These are phyloP conservation scores for Notothenia rossii DNA, from an alignment of 2,113 vertebrate species.

Conservation along the genomic window DNA sequence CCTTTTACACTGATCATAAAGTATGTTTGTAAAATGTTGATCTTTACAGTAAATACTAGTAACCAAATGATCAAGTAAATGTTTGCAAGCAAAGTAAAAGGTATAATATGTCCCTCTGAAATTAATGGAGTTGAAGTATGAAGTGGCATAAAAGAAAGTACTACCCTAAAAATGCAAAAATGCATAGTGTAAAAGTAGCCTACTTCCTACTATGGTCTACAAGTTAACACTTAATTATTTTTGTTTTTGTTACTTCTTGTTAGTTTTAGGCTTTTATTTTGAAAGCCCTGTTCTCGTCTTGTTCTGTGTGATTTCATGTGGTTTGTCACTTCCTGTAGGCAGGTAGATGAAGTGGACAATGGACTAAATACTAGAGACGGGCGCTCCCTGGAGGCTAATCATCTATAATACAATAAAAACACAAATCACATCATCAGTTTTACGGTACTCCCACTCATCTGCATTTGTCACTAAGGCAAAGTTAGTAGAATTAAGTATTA, in stretches of 20 bases:
- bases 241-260: background rate
- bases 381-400: constrained; percentile 75
- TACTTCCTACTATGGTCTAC: too few relatives aligned
- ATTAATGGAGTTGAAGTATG: background rate
- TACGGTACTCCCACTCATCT: background rate
- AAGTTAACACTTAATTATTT: too few relatives aligned
- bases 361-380: constrained; percentile 17
- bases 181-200: too few relatives aligned
- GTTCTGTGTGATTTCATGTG: background rate
- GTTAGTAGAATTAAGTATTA: background rate
- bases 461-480: background rate
- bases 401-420: background rate
- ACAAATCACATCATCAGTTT: background rate
- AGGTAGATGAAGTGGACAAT: constrained; percentile 49
- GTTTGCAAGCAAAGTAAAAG: background rate
- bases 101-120: background rate
- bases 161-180: too few relatives aligned
- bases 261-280: constrained; percentile 37
- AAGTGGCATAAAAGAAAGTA: too few relatives aligned
- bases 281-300: background rate
- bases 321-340: constrained; percentile 21
- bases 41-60: background rate
- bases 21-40: background rate
- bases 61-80: background rate
- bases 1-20: background rate